Base-by-base conservation (phyloP, 2,797 vertebrate genomes). In the Aldrovandia affinis region DNA sequence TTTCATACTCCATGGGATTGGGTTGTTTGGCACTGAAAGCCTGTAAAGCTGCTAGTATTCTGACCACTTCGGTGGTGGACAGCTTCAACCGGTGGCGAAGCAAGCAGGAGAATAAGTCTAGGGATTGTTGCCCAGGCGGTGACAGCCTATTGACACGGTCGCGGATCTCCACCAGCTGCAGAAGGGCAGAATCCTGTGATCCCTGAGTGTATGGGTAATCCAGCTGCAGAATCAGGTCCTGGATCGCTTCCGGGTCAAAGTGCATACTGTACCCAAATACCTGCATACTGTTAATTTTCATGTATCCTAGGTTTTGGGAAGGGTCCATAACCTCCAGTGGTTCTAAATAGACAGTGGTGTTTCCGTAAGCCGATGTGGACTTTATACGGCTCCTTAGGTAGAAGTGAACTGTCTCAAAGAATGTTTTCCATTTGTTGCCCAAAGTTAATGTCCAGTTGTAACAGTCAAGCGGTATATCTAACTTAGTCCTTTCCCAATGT, bases 211-310 rank as follows among this genome's bases (percentile, higher is more conserved):
- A 99, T 30, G 98, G 98, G 94, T 99, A 99, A 94, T 99, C 98
- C 91, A 99, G 93, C 94, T 99, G 98, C 91, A 99, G 92, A 90
- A 99, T 99, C 94, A 99, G 92, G 92, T 99, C 98, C 92, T 98
- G 96, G 89, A 99, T 99, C 4, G 98, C 98, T 65, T 99, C 98
- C 0, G 98, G 97, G 95, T 99, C 97, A 77, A 99, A 99, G 94
- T 98, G 98, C 98, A 99, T 98, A 94, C 98, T 98, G 88, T 99
- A 99, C 89, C 98, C 98, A 50, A 98, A 99, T 89, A 98, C 97
- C 95, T 98, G 98, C 90, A 99, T 98, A 91, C 96, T 96, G 91
- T 98, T 98, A 89, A 99, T 99, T 94, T 99, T 99, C 98, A 99
- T 99, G 90, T 98, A 98, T 90, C 98, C 98, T 83, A 98, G 95